Base-by-base conservation (phyloP, 2,797 vertebrate genomes). In the Ptychobarbus kaznakovi region DNA sequence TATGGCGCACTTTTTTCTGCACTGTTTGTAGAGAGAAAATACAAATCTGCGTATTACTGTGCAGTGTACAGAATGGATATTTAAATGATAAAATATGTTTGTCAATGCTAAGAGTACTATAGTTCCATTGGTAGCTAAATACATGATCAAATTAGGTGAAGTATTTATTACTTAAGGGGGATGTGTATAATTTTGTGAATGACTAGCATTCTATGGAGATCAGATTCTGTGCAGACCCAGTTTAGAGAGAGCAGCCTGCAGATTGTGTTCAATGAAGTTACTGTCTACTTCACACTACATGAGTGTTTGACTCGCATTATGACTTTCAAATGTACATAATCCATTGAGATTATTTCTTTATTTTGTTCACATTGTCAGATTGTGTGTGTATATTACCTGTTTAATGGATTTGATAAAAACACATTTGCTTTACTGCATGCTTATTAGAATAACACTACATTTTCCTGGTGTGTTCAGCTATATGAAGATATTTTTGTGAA, bases 401-500 rank as follows among this genome's bases (percentile, higher is more conserved):
- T 74, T 73, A 69, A 75, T 58, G 44, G 72, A 76, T 63, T 81
- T 86, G 22, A 79, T 78, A 66, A 32, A 77, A 82, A 69, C 61
- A 66, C 49, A 0, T 32, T 38, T 61, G 65, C 35, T 20, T 76
- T 82, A 73, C 70, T 87, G 89, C 89, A 88, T 88, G 87, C 76
- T 80, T 84, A 75, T 32, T 77, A 58, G 40, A 85, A 63, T 68
- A 79, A 80, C 58, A 82, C 28, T 72, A 72, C 81, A 18, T 35
- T 80, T 80, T 81, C 20, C 28, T 22, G 40, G 38, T 42, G 38
- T 51, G 78, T 73, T 84, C n/a, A 42, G 28, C 61, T 53, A 49
- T 74, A 75, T 81, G 56, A 75, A 84, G 49, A 69, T 81, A 81
- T 80, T 85, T 85, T 85, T 80, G 77, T 85, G 84, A 74, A 73